A percentile compares a stretch with the other conserved stretches of the same genome.
Conservation (phyloP, 2,888 invertebrate genomes). For the Mimas tiliae region DNA sequence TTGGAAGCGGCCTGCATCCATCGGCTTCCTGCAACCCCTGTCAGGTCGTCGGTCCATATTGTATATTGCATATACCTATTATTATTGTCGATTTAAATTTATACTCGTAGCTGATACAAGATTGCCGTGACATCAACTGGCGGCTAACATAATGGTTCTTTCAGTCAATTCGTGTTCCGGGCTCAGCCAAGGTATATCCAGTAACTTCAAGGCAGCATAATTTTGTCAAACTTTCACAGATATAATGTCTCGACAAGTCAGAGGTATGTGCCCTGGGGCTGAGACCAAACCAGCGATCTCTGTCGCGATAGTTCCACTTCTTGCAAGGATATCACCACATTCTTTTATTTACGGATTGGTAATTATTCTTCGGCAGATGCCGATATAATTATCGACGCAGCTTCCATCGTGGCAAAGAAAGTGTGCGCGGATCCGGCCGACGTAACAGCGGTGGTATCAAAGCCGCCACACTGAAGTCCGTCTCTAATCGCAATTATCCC, state of each 20-base stretch:
- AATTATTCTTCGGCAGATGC: neutral
- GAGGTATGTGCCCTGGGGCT: neutral
- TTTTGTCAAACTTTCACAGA: no score
- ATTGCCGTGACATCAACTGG: no score
- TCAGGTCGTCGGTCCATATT: no score
- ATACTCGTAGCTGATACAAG: no score
- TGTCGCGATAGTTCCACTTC: neutral
- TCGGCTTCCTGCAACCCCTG: no score
- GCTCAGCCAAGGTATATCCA: no score
- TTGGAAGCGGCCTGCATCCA: no score
- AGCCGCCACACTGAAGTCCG: slow-evolving; percentile 10
- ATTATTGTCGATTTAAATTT: no score
- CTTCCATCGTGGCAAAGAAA: slow-evolving; percentile 2
- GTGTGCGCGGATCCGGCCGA: neutral
- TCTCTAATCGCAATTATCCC: slow-evolving; percentile 21
- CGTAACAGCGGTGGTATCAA: slow-evolving; percentile 11
- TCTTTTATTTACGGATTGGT: neutral
- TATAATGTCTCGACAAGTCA: neutral
- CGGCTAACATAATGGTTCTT: no score
- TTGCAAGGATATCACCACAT: neutral
- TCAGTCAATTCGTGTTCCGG: no score
- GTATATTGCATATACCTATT: no score
- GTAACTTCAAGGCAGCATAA: no score
- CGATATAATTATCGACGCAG: neutral
- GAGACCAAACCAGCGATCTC: neutral